Percentiles rank a stretch among this genome's conserved stretches.
These are phyloP conservation scores for Drosophila neocordata DNA, from an alignment of 1,140 invertebrate genomes.

Conservation along the genomic window DNA sequence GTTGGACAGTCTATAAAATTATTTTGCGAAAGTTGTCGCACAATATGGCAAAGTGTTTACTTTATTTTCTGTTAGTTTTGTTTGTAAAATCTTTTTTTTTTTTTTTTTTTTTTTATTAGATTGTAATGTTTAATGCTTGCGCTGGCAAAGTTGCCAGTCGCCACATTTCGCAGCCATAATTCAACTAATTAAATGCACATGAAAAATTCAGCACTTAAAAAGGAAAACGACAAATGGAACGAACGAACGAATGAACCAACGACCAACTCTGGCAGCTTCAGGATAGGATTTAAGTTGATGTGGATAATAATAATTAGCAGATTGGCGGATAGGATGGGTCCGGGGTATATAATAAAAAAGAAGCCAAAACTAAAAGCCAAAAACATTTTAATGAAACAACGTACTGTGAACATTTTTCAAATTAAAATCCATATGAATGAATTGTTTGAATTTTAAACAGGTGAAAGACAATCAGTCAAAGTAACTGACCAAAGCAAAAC, in stretches of 20 bases:
- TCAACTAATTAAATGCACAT: conserved; percentile 82
- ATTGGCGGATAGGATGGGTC: not conserved
- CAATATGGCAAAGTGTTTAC: conserved; percentile 73
- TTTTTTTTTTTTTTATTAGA: conserved; percentile 64
- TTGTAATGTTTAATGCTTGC: conserved; percentile 48
- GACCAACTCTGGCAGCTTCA: not conserved
- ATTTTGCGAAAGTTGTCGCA: conserved; percentile 80
- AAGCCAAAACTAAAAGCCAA: conserved; percentile 49
- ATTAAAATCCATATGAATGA: conserved; percentile 58
- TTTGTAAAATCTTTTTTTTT: conserved; percentile 44
- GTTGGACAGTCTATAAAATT: conserved; percentile 73
- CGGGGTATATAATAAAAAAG: conserved; percentile 21
- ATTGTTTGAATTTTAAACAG: conserved; percentile 56
- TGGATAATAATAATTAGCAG: no score
- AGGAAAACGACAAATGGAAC: conserved; percentile 65
- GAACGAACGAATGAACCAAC: conserved; percentile 21
- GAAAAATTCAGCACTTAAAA: conserved; percentile 80
- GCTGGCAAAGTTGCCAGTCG: conserved; percentile 42
- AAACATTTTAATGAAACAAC: conserved; percentile 55
- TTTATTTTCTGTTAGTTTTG: conserved; percentile 72
- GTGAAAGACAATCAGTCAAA: conserved; percentile 53
- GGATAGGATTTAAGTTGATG: not conserved
- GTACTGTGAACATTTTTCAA: conserved; percentile 70
- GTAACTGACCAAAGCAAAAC: not conserved
- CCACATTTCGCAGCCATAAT: conserved; percentile 79